Conservation (phyloP, 2,113 vertebrate genomes). For the Neotoma lepida region DNA sequence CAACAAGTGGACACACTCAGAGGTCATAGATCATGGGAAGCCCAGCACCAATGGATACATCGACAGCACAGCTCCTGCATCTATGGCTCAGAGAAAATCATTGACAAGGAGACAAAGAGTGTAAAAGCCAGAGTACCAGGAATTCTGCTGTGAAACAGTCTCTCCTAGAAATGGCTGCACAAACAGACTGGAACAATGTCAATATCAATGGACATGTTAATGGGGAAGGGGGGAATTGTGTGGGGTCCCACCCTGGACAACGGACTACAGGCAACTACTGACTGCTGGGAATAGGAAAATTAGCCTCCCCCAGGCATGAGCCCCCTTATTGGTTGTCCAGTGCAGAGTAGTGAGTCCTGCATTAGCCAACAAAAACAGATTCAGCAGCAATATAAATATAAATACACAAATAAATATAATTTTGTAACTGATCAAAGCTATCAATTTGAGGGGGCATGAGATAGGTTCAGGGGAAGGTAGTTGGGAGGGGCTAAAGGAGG, state of each 20-base stretch:
- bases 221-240: not conserved
- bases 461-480: not conserved
- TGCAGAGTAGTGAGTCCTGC: not conserved
- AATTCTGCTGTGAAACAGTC: not conserved
- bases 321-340: not conserved
- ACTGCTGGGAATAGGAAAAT: not conserved
- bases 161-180: not conserved
- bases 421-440: not conserved
- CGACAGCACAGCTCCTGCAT: not conserved
- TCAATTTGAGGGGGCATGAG: not conserved
- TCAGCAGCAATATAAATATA: not conserved
- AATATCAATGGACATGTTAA: not conserved
- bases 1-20: too few relatives aligned
- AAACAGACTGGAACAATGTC: not conserved
- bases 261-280: not conserved
- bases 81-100: not conserved
- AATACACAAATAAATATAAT: not conserved
- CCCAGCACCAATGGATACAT: not conserved
- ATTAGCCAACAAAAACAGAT: too few relatives aligned
- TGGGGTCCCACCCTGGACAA: not conserved
- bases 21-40: too few relatives aligned
- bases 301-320: not conserved
- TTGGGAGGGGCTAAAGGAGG: not conserved
- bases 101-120: not conserved
- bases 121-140: not conserved